Conservation (phyloP, 2,888 invertebrate genomes). For the Drosophila kambysellisi region DNA sequence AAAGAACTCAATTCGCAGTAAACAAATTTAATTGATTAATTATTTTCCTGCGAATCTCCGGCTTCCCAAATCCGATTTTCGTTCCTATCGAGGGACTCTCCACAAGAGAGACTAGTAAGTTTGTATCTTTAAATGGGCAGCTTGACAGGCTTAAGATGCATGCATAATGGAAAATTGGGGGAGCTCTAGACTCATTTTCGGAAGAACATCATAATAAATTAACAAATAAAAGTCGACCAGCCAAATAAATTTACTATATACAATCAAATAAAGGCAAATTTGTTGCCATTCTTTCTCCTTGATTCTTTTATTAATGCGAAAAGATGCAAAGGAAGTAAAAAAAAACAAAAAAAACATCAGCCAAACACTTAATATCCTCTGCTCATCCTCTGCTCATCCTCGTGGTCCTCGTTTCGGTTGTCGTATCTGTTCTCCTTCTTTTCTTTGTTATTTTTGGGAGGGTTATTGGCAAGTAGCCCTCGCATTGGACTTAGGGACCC, state of each 20-base stretch:
- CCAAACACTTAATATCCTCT: slow-evolving; percentile 52
- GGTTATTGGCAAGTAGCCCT: slow-evolving; percentile 25
- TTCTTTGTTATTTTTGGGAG: slow-evolving; percentile 15
- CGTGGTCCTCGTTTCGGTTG: slow-evolving; percentile 9
- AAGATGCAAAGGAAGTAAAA: slow-evolving; percentile 23
- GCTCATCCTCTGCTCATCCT: slow-evolving; percentile 20
- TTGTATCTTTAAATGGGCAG: slow-evolving; percentile 36
- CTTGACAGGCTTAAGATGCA: slow-evolving; percentile 60
- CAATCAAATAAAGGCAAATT: slow-evolving; percentile 75
- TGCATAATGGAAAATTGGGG: slow-evolving; percentile 74
- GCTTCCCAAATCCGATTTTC: not conserved
- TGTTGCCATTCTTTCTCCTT: slow-evolving; percentile 54
- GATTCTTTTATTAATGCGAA: slow-evolving; percentile 58
- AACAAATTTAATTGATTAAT: not conserved
- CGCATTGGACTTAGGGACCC: slow-evolving; percentile 58
- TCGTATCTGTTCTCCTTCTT: not conserved
- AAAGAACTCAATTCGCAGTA: not conserved
- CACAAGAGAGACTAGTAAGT: not conserved
- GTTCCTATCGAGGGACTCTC: not conserved
- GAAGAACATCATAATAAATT: slow-evolving; percentile 76
- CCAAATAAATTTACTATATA: slow-evolving; percentile 47
- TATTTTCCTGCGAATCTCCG: not conserved
- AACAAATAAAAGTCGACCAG: slow-evolving; percentile 74
- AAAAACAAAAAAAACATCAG: not conserved
- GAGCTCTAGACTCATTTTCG: slow-evolving; percentile 74